These are phyloP conservation scores for Peromyscus californicus DNA, from an alignment of 2,113 vertebrate genomes.

Conservation along the genomic window DNA sequence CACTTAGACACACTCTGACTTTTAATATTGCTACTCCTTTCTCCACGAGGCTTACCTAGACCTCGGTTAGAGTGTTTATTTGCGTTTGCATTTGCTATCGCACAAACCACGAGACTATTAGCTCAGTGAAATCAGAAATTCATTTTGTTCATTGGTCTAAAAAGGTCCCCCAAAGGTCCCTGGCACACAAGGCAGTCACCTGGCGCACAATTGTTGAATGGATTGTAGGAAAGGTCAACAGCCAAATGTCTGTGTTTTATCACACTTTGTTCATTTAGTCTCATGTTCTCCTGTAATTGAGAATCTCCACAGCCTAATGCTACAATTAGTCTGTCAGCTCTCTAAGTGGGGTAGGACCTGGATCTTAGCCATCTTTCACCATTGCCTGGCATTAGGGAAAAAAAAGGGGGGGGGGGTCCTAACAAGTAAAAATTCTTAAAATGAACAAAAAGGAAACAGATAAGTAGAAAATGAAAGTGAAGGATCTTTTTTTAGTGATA, in stretches of 20 bases:
- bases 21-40: neutral
- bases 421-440: neutral
- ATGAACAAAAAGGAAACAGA: neutral
- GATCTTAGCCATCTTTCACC: neutral
- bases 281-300: neutral
- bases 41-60: neutral
- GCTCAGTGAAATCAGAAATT: neutral
- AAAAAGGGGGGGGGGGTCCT: neutral
- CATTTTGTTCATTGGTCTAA: neutral
- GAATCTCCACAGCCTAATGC: neutral
- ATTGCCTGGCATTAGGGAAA: neutral
- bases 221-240: neutral
- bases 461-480: neutral
- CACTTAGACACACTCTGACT: neutral
- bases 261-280: neutral
- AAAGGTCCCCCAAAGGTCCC: neutral
- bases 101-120: neutral
- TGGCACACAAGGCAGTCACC: neutral
- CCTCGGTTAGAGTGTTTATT: neutral
- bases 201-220: neutral
- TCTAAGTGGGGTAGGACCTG: neutral
- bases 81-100: neutral
- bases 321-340: neutral
- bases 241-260: neutral
- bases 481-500: neutral